Evolutionary conservation across 1,140 invertebrate species (phyloP), one percentile per base, ranked within the genome.

Genomic region (Bombus confusus): DNA sequence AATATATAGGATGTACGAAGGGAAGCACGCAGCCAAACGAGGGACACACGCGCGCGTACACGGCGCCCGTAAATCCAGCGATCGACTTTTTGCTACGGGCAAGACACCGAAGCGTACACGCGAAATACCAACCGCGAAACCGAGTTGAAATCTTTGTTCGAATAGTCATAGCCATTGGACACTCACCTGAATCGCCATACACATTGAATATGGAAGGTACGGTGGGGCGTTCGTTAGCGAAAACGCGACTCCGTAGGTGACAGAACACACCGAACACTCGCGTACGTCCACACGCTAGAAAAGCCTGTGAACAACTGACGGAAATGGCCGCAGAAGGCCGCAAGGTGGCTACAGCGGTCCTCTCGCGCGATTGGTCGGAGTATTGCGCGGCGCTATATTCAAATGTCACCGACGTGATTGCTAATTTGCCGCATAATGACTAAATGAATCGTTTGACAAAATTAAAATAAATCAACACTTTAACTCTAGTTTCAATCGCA

Each of bases 151-250:
- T 39, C 4, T 31, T 28, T n/a, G 15, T n/a, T 25, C 15, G 15
- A 43, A 13, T 18, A n/a, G 18, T 25, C 31, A 22, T 15, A 6
- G 15, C 41, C 5, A 22, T 47, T 62, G 5, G 18, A 15, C 68
- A 96, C 95, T 95, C 91, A 96, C 96, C 95, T 95, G 95, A 95
- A 95, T 96, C 96, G 95, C 96, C 96, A 96, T 96, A 96, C 96
- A 96, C 96, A 96, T 96, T 96, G 96, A 96, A 96, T 96, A 96
- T 93, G 94, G 94, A 95, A 95, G 92, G 89, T 92, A 95, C 95
- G 94, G 91, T 93, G 90, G 92, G 93, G 93, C 90, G 93, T 93
- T 93, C 91, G 94, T 93, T 94, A 89, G 90, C 90, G 90, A 95
- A 94, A 95, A 91, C 91, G 92, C 92, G 87, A 91, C 92, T 91